Base-by-base conservation (phyloP, 2,888 invertebrate genomes). In the Caenorhabditis drosophilae region DNA sequence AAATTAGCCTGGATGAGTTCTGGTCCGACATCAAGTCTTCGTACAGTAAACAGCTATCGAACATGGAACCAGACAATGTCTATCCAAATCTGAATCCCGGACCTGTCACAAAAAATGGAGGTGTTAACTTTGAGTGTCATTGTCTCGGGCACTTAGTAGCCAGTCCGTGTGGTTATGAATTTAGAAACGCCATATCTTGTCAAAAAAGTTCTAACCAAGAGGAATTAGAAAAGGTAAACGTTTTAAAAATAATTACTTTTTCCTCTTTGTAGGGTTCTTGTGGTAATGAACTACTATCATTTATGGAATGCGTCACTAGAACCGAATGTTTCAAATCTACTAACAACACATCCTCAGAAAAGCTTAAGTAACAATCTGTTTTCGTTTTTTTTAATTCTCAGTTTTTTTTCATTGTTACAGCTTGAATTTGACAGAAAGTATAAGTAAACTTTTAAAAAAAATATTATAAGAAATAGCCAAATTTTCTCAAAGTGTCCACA, bases 81-180 rank as follows among this genome's bases (percentile, higher is more conserved):
- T 76, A 73, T 40, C 77, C 77, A 12, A 70, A 70, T 15, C 68
- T 71, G 47, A 81, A 81, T 56, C 81, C 81, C 15, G 81, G 81
- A 20, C 78, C 81, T 1, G 70, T 69, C 15, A 77, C 75, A 18
- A 63, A 77, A 9, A 80, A 81, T 45, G 81, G 81, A 6, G 47
- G 67, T 23, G 67, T 80, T n/a, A 81, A 81, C 51, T 81, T 81
- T 47, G 81, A 82, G 53, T 81, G 81, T 53, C 81, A 81, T 47
- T 81, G 81, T 50, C 81, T 81, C 2, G 72, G 73, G 4, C 81
- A 81, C 56, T 54, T 81, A 22, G 81, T 81, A 16, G 81, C 73
- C 34, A 78, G 79, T 59, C 81, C 81, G 6, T 81, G 81, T 48
- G 81, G 81, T 31, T 70, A 57, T 59, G 74, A 77, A 34, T 81